Evolutionary conservation across 2,113 vertebrate genomes (phyloP).

Genomic region (Kobus ellipsiprymnus): DNA sequence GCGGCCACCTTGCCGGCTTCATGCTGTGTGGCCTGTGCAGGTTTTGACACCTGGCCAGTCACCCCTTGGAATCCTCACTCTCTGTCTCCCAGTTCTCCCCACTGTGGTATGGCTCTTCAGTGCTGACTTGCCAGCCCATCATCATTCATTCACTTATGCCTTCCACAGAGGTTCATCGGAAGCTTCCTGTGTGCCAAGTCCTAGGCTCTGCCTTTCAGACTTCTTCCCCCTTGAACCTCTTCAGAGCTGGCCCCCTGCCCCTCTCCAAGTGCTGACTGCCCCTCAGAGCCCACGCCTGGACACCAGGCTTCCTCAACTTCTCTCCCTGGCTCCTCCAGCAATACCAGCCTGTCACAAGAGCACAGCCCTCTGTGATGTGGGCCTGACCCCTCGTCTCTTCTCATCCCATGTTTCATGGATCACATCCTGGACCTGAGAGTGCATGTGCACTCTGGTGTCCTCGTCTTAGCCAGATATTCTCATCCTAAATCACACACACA

Average conservation of each 20-base stretch:
- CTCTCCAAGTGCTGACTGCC: neutral
- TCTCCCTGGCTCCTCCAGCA: neutral
- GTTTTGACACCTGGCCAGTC: neutral
- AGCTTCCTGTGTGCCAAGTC: neutral
- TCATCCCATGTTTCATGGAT: neutral
- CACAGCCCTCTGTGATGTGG: neutral
- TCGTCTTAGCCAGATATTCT: neutral
- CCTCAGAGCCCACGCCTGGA: fast-evolving
- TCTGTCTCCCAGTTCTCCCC: neutral
- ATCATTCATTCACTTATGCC: neutral
- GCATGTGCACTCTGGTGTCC: no score
- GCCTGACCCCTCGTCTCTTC: neutral
- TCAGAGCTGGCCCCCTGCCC: neutral
- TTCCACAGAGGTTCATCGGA: neutral
- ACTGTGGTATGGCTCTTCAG: neutral
- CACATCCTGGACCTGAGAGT: neutral
- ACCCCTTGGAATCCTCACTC: neutral
- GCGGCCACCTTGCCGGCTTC: neutral
- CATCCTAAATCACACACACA: neutral
- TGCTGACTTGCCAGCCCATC: neutral
- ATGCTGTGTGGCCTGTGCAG: neutral
- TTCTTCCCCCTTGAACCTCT: neutral
- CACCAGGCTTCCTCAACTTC: neutral
- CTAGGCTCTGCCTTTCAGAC: neutral
- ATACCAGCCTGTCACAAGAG: neutral